These are phyloP conservation scores for Phylloscopus trochilus DNA, from an alignment of 2,113 vertebrate genomes.

Conservation along the genomic window DNA sequence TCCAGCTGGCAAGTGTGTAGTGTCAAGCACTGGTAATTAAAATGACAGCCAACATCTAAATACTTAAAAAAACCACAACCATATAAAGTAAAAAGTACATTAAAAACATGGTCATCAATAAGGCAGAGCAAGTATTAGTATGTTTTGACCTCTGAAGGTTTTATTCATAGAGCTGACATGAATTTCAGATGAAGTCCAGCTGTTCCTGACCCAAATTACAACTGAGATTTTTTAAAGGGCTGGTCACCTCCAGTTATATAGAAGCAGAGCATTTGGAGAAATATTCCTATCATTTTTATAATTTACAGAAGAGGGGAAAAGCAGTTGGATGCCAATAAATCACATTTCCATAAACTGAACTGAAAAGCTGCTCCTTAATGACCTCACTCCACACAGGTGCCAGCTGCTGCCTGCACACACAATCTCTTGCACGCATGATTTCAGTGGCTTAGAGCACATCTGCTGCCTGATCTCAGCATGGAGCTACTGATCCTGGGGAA, in stretches of 20 bases:
- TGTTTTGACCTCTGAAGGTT: background rate
- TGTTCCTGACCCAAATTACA: background rate
- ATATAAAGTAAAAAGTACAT: background rate
- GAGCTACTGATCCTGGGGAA: background rate
- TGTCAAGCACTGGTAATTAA: background rate
- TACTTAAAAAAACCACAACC: background rate
- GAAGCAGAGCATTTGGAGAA: background rate
- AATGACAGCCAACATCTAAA: background rate
- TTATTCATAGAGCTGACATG: background rate
- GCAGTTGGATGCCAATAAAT: background rate
- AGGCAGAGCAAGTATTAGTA: background rate
- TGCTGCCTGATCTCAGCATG: background rate
- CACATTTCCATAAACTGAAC: background rate
- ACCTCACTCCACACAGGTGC: background rate
- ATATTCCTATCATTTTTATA: background rate
- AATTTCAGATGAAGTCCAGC: background rate
- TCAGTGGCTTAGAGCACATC: background rate
- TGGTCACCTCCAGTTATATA: background rate
- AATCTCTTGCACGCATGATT: background rate
- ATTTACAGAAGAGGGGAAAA: background rate
- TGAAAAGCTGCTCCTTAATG: background rate
- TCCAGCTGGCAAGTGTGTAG: background rate
- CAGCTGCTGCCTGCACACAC: rapidly evolving
- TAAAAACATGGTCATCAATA: background rate
- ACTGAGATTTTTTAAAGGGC: background rate